Evolutionary conservation across 2,888 invertebrate species (phyloP).

Genomic region (Synanthedon vespiformis): DNA sequence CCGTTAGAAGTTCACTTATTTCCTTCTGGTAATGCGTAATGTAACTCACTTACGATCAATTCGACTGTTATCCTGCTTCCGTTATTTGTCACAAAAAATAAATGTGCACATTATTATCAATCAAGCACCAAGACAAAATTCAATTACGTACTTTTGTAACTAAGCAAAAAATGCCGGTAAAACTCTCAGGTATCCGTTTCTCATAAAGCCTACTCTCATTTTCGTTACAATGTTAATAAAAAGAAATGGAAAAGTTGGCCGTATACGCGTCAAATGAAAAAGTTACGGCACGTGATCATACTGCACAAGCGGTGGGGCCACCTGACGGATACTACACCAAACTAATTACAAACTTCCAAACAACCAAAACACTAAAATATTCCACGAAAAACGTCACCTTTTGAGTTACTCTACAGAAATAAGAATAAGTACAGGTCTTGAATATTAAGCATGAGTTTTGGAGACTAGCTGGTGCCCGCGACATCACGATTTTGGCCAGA

Average conservation of each 20-base stretch:
- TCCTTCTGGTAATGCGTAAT: no score
- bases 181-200: slow-evolving; percentile 42
- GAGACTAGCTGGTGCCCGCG: no score
- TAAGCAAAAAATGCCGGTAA: not conserved
- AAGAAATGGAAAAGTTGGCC: slow-evolving; percentile 65
- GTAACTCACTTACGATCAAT: no score
- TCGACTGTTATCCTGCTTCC: no score
- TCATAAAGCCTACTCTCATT: slow-evolving; percentile 62
- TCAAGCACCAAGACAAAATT: no score
- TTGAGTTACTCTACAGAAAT: slow-evolving; percentile 42
- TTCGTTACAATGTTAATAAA: slow-evolving; percentile 68
- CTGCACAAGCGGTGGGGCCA: slow-evolving; percentile 52
- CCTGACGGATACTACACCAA: slow-evolving; percentile 48
- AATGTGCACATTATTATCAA: no score
- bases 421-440: slow-evolving; percentile 19
- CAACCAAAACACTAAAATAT: slow-evolving; percentile 67
- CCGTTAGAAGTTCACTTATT: no score
- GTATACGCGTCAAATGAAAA: slow-evolving; percentile 67
- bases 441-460: no score
- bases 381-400: slow-evolving; percentile 65
- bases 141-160: no score
- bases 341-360: slow-evolving; percentile 66
- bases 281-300: slow-evolving; percentile 68
- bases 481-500: no score
- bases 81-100: no score